phyloP scores from a whole-genome alignment of 2,888 invertebrate species.

The Cephonodes hylas region DNA sequence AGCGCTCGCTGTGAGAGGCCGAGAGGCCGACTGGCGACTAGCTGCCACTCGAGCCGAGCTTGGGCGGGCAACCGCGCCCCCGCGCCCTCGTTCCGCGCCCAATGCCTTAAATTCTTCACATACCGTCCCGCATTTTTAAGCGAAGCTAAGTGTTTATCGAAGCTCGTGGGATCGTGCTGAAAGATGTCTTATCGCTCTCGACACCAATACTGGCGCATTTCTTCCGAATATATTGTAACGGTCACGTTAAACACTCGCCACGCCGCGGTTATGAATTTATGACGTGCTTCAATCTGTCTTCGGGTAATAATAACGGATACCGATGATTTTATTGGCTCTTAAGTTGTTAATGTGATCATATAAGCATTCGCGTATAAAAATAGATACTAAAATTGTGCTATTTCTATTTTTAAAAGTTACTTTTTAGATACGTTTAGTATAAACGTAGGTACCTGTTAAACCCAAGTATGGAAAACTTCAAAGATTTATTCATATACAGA shows the following conservation, averaged over 20 bases:
- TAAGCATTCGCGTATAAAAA: background rate
- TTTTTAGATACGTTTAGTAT: too few species aligned
- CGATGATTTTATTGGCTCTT: conserved; percentile 5
- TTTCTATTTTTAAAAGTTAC: too few species aligned
- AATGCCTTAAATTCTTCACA: conserved; percentile 56
- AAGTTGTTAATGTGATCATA: background rate
- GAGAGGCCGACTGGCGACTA: conserved; percentile 36
- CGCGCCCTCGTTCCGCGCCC: conserved; percentile 54
- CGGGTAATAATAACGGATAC: background rate
- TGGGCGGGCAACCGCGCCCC: conserved; percentile 65
- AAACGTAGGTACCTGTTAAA: too few species aligned
- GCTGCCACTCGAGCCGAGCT: conserved; percentile 37
- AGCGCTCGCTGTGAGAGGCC: conserved; percentile 28
- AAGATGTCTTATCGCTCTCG: conserved; percentile 43
- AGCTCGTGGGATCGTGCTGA: conserved; percentile 36
- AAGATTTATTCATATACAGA: too few species aligned
- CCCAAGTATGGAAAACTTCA: too few species aligned
- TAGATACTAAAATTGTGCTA: background rate
- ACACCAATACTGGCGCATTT: conserved; percentile 29
- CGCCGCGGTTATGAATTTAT: conserved; percentile 6
- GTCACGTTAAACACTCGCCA: conserved; percentile 16
- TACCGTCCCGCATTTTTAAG: conserved; percentile 52
- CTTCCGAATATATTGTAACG: conserved; percentile 16
- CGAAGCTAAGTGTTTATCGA: conserved; percentile 51
- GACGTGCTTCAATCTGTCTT: conserved; percentile 11